Evolutionary conservation across 2,113 vertebrate genomes (phyloP), one percentile per base, ranked within the genome.

Genomic region (Nibea coibor): DNA sequence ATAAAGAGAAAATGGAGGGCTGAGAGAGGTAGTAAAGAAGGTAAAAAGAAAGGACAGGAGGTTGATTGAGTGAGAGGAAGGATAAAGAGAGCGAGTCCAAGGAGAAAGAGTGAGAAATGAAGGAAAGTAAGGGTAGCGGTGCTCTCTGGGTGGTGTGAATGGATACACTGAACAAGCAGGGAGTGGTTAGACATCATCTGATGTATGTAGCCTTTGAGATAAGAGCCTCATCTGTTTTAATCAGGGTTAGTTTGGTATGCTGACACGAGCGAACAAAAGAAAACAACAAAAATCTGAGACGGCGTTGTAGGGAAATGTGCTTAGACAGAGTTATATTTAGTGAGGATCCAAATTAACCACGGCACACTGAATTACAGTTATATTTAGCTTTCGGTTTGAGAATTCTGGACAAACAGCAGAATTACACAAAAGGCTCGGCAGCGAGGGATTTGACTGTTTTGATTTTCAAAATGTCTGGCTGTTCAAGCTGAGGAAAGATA

Each of bases 1-100:
- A 90, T 89, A 86, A 81, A 85, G 78, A 72, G 72, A 68, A 84
- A 83, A 88, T 80, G 62, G 63, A 88, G 47, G 69, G 16, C 63
- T 11, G 66, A 62, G 74, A 71, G 80, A 70, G 73, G 69, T 15
- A 75, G 79, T 67, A 72, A 87, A 87, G 63, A 12, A 48, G 66
- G 62, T 72, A 72, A 78, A 77, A 54, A 65, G 68, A 84, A 69
- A 74, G 45, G 78, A 77, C 63, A 53, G 75, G 15, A 56, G 39
- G 70, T n/a, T 86, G 80, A 89, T 83, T 77, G 42, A 77, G 65
- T 39, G 78, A 51, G 72, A 75, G 65, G 35, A 15, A 56, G 64
- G 64, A 76, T 19, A 74, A 56, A 80, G 43, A 59, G 47, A 48
- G 31, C 6, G 39, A 62, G 39, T 69, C 35, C 61, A 48, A 71